phyloP scores from a whole-genome alignment of 1,140 invertebrate genomes.

The Drosophila varians region DNA sequence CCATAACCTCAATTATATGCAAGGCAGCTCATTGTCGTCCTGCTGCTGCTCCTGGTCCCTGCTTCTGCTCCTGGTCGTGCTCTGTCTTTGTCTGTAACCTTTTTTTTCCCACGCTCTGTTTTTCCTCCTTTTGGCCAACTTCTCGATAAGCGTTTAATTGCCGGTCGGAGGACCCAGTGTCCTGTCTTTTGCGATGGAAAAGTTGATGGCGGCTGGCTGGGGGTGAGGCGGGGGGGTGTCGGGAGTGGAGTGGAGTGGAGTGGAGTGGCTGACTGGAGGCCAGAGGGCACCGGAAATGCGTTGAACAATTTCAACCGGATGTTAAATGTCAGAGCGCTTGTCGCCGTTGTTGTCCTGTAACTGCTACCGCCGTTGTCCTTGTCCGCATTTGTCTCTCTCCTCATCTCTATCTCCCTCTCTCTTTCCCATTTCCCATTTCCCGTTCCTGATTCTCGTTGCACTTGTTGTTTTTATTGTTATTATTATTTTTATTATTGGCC shows the following conservation, averaged over 20 bases:
- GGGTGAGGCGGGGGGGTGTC: too few species aligned
- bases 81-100: not conserved
- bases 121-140: conserved; percentile 45
- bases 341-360: conserved; percentile 33
- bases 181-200: conserved; percentile 30
- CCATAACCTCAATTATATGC: conserved; percentile 70
- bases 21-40: conserved; percentile 49
- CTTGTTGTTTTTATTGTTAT: conserved; percentile 7
- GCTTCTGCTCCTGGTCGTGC: not conserved
- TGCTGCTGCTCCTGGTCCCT: not conserved
- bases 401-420: too few species aligned
- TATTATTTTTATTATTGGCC: conserved; percentile 24
- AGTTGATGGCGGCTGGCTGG: not conserved
- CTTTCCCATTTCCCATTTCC: too few species aligned
- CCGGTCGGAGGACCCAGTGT: conserved; percentile 58
- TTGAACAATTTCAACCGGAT: conserved; percentile 74
- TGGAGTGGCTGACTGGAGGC: conserved; percentile 2
- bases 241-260: not conserved
- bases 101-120: conserved; percentile 5
- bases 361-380: too few species aligned
- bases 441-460: too few species aligned
- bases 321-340: conserved; percentile 73
- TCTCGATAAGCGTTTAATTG: conserved; percentile 79
- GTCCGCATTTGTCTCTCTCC: too few species aligned
- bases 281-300: conserved; percentile 57